Evolutionary conservation across 2,797 vertebrate genomes (phyloP), one percentile per base, ranked within the genome.

Genomic region (Urocyon cinereoargenteus): DNA sequence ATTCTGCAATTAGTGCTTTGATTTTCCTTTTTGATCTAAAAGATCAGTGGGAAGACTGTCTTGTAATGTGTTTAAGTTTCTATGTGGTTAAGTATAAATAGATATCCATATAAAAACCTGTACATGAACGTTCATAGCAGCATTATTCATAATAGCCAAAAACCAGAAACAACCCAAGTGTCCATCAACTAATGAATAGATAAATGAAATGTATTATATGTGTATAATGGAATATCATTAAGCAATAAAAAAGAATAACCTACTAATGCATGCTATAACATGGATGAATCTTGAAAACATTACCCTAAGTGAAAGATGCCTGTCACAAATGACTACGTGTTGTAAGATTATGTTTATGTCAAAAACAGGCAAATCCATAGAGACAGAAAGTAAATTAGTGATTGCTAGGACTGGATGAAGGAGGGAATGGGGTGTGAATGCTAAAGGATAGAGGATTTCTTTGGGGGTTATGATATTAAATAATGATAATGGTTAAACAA

Each of bases 11-110:
- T 55, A 51, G 21, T 57, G 11, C 28, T 49, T 82, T 89, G 6
- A 64, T 84, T 85, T 70, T 94, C 19, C 34, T 84, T 51, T 90
- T 91, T 95, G 45, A 36, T 86, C 4, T 89, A 72, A 34, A 62
- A 94, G 64, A 36, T 93, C 62, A 12, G 22, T 64, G 64, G 61
- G 28, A 95, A 90, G 55, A 40, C 10, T 53, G 3, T 2, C 28
- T 53, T 64, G 57, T 84, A 93, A 89, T 70, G n/a, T 45, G 18
- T 62, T 93, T 64, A 79, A 78, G 22, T 51, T 85, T 93, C 36
- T 40, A 64, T 90, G 55, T 84, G 31, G 14, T 51, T 84, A 87
- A 87, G 31, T 51, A 84, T 21, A 55, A 78, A 51, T 57, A 78
- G 14, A 59, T 68, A 40, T 53, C 86, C 40, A 86, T n/a, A 34